phyloP scores from a whole-genome alignment of 1,140 invertebrate genomes.

The Frieseomelitta varia region DNA sequence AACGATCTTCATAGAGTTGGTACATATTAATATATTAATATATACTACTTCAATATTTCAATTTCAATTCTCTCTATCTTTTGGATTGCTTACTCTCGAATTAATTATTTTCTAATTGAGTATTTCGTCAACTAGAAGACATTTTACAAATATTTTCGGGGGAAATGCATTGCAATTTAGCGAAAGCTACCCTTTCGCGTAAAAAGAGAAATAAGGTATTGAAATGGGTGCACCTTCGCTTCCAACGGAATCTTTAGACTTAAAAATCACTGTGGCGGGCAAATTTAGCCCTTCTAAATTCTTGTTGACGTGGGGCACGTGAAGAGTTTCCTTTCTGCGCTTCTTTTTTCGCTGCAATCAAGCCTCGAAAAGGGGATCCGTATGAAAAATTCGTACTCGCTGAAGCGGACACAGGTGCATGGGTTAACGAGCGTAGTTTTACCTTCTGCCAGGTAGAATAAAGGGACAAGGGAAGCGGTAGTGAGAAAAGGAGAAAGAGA shows the following conservation, averaged over 20 bases:
- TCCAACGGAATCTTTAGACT: neutral
- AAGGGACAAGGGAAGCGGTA: constrained; percentile 20
- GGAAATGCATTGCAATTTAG: too few species aligned
- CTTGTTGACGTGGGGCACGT: constrained; percentile 33
- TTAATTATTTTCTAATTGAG: neutral
- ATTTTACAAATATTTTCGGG: neutral
- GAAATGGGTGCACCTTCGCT: neutral
- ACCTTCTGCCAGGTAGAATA: constrained; percentile 49
- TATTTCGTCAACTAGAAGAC: neutral
- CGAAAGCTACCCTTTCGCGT: neutral
- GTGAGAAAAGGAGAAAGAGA: constrained; percentile 29
- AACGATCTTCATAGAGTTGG: too few species aligned
- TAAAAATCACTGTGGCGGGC: neutral
- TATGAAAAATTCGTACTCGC: constrained; percentile 72
- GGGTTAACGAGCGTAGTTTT: constrained; percentile 66
- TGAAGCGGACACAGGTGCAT: constrained; percentile 71
- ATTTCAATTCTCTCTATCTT: neutral
- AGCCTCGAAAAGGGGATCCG: constrained; percentile 22
- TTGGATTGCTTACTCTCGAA: neutral
- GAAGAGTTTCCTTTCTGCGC: neutral
- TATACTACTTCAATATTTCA: neutral
- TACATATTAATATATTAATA: neutral
- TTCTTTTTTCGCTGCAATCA: constrained; percentile 29
- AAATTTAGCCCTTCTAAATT: neutral
- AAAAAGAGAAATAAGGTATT: neutral